A percentile compares a stretch with the other conserved stretches of the same genome.
phyloP scores from a whole-genome alignment of 2,888 invertebrate genomes.

The Smittia sp. region DNA sequence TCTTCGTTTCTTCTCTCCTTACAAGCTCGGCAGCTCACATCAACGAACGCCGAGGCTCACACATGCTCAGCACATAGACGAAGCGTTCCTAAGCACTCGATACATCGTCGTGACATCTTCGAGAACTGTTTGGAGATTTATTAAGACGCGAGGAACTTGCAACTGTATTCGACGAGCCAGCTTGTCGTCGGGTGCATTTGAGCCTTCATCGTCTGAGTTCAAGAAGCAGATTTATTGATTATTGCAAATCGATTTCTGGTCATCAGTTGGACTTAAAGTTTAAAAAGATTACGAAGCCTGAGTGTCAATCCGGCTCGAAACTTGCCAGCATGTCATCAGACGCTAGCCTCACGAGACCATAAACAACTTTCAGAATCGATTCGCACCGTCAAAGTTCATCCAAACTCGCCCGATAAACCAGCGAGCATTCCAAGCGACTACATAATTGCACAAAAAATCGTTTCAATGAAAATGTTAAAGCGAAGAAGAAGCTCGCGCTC shows the following conservation, averaged over 20 bases:
- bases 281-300: too few species aligned
- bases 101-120: slow-evolving; percentile 15
- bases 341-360: background rate
- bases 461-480: slow-evolving; percentile 12
- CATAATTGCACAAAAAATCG: background rate
- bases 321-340: too few species aligned
- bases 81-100: background rate
- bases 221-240: background rate
- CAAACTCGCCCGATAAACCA: background rate
- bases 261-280: too few species aligned
- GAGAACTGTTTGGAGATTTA: slow-evolving; percentile 20
- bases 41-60: slow-evolving; percentile 3
- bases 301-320: too few species aligned
- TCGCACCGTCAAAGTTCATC: background rate
- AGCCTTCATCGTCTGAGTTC: background rate
- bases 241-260: background rate
- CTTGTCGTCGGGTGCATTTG: background rate
- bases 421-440: background rate
- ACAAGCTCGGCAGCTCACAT: background rate
- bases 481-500: background rate
- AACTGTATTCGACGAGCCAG: background rate
- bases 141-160: background rate
- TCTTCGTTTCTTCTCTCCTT: slow-evolving; percentile 25
- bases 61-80: background rate
- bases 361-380: background rate